Conservation (phyloP, 2,113 vertebrate species). For the Phylloscopus trochilus region DNA sequence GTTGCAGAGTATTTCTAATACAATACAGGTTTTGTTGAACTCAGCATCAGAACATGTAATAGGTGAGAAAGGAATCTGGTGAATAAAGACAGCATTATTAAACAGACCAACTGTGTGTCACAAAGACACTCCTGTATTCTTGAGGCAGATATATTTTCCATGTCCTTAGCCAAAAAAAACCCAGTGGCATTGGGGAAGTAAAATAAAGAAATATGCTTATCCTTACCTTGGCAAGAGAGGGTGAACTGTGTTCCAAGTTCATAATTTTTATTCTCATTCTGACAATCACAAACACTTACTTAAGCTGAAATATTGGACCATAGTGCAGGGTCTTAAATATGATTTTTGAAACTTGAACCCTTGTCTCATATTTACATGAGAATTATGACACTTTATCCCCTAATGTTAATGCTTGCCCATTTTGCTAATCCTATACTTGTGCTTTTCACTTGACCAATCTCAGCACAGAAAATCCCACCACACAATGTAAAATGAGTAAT, state of each 20-base stretch:
- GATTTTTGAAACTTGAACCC: slow-evolving; percentile 39
- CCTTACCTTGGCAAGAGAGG: slow-evolving; percentile 36
- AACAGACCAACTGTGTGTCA: background rate
- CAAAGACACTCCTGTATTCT: slow-evolving; percentile 23
- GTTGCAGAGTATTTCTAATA: background rate
- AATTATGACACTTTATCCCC: slow-evolving; percentile 13
- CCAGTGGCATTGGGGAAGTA: background rate
- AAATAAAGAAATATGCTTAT: slow-evolving; percentile 46
- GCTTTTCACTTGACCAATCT: background rate
- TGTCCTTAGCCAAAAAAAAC: background rate
- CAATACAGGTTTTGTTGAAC: background rate
- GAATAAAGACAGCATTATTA: slow-evolving; percentile 18
- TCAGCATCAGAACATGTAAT: background rate
- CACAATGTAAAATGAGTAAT: background rate
- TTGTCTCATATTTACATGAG: slow-evolving; percentile 26
- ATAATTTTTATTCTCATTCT: slow-evolving; percentile 45
- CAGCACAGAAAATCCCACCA: background rate
- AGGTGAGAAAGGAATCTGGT: background rate
- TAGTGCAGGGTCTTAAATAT: background rate
- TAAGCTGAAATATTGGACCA: slow-evolving; percentile 23
- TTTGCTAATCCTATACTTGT: background rate
- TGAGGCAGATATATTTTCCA: slow-evolving; percentile 39
- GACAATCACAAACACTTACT: slow-evolving; percentile 65
- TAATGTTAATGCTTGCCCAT: background rate
- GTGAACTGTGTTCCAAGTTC: slow-evolving; percentile 39